Base-by-base conservation (phyloP, 2,888 invertebrate species). In the Drosophila algonquin region DNA sequence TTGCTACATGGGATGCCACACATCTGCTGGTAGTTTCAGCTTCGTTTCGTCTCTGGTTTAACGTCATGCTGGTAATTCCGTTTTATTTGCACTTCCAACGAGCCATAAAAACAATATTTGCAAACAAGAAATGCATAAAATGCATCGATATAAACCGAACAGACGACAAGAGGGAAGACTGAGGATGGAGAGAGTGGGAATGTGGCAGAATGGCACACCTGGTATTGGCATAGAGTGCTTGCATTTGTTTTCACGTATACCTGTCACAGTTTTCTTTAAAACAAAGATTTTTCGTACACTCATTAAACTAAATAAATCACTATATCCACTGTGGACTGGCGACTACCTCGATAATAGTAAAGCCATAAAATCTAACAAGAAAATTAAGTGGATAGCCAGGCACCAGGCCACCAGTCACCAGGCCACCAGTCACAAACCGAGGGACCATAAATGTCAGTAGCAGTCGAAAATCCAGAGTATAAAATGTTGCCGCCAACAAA, bases 361-460 rank as follows among this genome's bases (percentile, higher is more conserved):
- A 79, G 81, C 63, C 80, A 89, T 89, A 87, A 89, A 81, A 74
- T 78, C 72, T 63, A 79, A 70, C 77, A 76, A 76, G 74, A 76
- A 87, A 83, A 76, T 77, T 79, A 79, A 83, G 76, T 85, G 74
- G 63, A 77, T 70, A 32, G 63, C 73, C 65, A 35, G 68, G 44
- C 40, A 40, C 53, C 52, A 56, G 12, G 18, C 18, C 27, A 12
- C 32, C 45, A 16, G 16, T 27, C 10, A 32, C 55, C 51, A 57
- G 14, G 16, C 24, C 1, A 14, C 47, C 46, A 18, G 16, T 35
- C 24, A 9, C 16, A 27, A 27, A 27, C 14, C 27, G 40, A 55
- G 70, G 70, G 84, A 63, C 65, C 81, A 87, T 85, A 81, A 87
- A 85, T 89, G 87, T 84, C 89, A 87, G 81, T 70, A 81, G 72